A percentile compares a stretch with the other conserved stretches of the same genome.
Conservation (phyloP, 2,797 vertebrate species). For the Platyrinchus mystaceus region DNA sequence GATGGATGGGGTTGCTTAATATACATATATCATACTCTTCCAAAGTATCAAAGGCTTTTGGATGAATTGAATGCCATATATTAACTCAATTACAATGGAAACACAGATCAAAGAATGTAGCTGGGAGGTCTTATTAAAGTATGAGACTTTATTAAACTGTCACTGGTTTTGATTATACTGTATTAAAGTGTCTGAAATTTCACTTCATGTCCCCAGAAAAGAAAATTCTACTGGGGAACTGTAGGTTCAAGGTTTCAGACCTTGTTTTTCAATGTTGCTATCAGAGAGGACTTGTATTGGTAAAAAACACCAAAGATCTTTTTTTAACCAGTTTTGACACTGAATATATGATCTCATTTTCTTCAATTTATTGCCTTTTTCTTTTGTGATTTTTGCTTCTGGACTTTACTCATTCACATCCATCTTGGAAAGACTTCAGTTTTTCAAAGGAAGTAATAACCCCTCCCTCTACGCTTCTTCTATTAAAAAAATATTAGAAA, state of each 20-base stretch:
- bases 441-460: background rate
- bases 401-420: background rate
- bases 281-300: background rate
- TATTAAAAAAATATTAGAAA: background rate
- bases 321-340: background rate
- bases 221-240: background rate
- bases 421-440: background rate
- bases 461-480: rapidly evolving
- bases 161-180: background rate
- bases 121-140: slow-evolving; percentile 48
- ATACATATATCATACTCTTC: background rate
- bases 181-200: slow-evolving; percentile 25
- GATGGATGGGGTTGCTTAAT: background rate
- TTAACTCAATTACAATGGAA: slow-evolving; percentile 26
- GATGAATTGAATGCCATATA: slow-evolving; percentile 23
- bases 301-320: background rate
- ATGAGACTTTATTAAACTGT: slow-evolving; percentile 11
- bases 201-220: background rate
- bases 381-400: background rate
- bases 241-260: background rate
- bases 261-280: background rate
- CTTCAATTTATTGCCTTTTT: background rate
- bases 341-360: background rate
- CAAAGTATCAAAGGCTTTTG: slow-evolving; percentile 2
- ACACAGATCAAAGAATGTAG: slow-evolving; percentile 28